Evolutionary conservation across 2,888 invertebrate genomes (phyloP).

Genomic region (Diachrysia chrysitis): DNA sequence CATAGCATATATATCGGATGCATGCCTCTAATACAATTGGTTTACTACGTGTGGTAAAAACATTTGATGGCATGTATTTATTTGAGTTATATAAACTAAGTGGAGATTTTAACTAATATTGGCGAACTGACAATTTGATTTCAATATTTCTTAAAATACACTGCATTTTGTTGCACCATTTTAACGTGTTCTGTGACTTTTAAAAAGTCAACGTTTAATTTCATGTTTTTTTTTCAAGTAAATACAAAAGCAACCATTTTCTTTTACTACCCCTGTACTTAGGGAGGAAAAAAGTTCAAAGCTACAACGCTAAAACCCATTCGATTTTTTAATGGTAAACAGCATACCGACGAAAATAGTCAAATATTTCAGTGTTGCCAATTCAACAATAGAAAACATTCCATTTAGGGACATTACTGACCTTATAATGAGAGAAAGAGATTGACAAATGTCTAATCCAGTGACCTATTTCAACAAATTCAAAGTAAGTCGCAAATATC

Average conservation of each 20-base stretch:
- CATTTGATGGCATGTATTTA: not conserved
- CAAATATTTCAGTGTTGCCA: not conserved
- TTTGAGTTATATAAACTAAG: not conserved
- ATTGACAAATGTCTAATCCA: too few species aligned
- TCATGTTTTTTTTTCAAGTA: not conserved
- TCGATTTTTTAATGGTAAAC: not conserved
- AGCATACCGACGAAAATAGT: not conserved
- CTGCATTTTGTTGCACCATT: not conserved
- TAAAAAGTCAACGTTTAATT: not conserved
- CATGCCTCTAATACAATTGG: not conserved
- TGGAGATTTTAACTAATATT: not conserved
- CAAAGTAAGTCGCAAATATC: not conserved
- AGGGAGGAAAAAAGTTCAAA: not conserved
- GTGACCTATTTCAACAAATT: not conserved
- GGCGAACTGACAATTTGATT: conserved; percentile 3
- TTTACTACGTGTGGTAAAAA: not conserved
- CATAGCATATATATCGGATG: not conserved
- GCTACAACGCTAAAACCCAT: not conserved
- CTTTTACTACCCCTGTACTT: not conserved
- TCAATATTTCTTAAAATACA: not conserved
- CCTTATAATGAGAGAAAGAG: not conserved
- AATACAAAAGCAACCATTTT: not conserved
- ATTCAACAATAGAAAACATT: conserved; percentile 2
- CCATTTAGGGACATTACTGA: not conserved
- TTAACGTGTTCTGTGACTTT: not conserved